Evolutionary conservation across 2,797 vertebrate genomes (phyloP).

Genomic region (Eurystomus glaucurus): DNA sequence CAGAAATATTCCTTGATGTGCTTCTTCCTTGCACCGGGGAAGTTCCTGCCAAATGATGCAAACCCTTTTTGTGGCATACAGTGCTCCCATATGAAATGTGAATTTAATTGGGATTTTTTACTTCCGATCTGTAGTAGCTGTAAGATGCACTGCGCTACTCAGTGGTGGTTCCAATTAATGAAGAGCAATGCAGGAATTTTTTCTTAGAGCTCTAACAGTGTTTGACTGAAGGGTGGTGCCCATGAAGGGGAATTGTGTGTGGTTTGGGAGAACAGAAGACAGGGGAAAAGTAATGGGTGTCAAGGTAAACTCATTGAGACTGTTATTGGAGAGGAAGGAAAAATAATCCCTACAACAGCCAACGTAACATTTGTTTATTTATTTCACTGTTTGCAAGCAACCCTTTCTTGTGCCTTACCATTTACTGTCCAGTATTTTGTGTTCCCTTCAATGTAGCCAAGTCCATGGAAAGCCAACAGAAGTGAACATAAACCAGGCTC

Average conservation of each 20-base stretch:
- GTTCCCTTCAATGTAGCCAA: slow-evolving; percentile 82
- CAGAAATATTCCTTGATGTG: not conserved
- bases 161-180: not conserved
- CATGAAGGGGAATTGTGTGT: not conserved
- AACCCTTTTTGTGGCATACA: not conserved
- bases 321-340: not conserved
- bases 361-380: not conserved
- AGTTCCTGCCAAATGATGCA: not conserved
- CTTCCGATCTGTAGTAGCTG: not conserved
- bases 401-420: not conserved
- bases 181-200: not conserved
- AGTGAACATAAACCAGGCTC: slow-evolving; percentile 94
- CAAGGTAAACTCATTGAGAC: not conserved
- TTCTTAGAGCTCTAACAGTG: not conserved
- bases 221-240: not conserved
- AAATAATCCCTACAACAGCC: not conserved
- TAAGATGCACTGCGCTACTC: not conserved
- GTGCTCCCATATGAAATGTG: not conserved
- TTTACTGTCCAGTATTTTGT: slow-evolving; percentile 1
- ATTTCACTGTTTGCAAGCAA: not conserved
- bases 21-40: not conserved
- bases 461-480: slow-evolving; percentile 94
- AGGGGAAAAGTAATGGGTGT: not conserved
- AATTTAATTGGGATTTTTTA: not conserved
- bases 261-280: not conserved